Evolutionary conservation across 2,888 invertebrate genomes (phyloP).

Genomic region (Cyclophora albipunctata): DNA sequence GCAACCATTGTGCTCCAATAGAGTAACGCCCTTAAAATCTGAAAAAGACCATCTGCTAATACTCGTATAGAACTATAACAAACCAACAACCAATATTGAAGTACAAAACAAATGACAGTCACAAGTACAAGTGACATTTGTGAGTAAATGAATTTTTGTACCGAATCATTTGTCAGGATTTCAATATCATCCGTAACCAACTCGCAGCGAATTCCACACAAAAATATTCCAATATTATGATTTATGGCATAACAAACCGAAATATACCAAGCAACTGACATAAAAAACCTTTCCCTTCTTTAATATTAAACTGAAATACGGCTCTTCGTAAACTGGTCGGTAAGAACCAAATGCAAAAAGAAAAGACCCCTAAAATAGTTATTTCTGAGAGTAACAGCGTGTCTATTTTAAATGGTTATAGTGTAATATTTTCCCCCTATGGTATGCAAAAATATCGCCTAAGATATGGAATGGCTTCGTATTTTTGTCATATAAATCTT

Average conservation of each 20-base stretch:
- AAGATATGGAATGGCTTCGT: slow-evolving; percentile 42
- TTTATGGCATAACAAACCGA: slow-evolving; percentile 39
- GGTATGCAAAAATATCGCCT: slow-evolving; percentile 68
- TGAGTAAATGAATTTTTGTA: background rate
- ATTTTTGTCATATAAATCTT: slow-evolving; percentile 67
- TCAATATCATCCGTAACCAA: background rate
- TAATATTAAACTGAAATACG: background rate
- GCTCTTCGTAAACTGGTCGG: background rate
- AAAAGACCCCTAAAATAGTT: background rate
- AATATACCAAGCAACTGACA: slow-evolving; percentile 15
- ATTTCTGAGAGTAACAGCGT: background rate
- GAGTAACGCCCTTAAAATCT: no score
- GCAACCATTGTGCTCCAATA: no score
- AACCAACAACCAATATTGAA: no score
- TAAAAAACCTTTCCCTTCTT: slow-evolving; percentile 9
- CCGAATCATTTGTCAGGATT: background rate
- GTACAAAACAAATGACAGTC: slow-evolving; percentile 4
- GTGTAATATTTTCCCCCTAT: slow-evolving; percentile 37
- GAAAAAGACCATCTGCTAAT: no score
- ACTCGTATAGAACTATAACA: no score
- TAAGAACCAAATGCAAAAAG: background rate
- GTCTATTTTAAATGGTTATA: no score
- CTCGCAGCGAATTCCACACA: slow-evolving; percentile 23
- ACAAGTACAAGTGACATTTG: slow-evolving; percentile 4
- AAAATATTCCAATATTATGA: slow-evolving; percentile 70